Evolutionary conservation across 1,140 invertebrate species (phyloP), one percentile per base, ranked within the genome.

Genomic region (Apis mellifera): DNA sequence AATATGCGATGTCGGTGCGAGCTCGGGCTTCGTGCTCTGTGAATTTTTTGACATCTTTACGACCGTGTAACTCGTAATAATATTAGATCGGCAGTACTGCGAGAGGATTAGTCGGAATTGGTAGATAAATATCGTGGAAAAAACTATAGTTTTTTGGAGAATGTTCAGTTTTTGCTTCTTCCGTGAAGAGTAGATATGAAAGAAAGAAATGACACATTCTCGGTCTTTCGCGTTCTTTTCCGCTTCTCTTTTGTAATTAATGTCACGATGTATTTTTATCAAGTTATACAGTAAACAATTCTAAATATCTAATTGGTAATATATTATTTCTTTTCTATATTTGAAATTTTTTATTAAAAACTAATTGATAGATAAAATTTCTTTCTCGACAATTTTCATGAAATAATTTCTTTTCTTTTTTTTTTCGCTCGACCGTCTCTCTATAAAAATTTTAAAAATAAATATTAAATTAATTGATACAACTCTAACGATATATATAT

Each of bases 31-130:
- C 23, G 48, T 21, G 15, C 11, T 55, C 21, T 54, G 17, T 19
- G 9, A 21, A 23, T 71, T 71, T 55, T 42, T 71, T 55, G 50
- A 71, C 50, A 71, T 71, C 55, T 71, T 55, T 71, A 26, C 17
- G 50, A 26, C 1, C 11, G 17, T 32, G 32, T 1, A 21, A 21
- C 17, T 32, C 26, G 54, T 32, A 21, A 17, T 23, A 52, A 26
- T 55, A 55, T 54, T 19, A 26, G 9, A 5, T 23, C 9, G 17
- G 0, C 55, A 8, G 21, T 13, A 21, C 17, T 21, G 4, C 50
- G 9, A 7, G 17, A 15, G 19, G 4, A 21, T n/a, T 55, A n/a
- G 15, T 32, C 19, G 1, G n/a, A 55, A 71, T 19, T 23, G 48
- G 11, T 54, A 26, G 50, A 55, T 32, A 15, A 50, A 71, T 11